Base-by-base conservation (phyloP, 2,113 vertebrate genomes). In the Sclerurus mexicanus region DNA sequence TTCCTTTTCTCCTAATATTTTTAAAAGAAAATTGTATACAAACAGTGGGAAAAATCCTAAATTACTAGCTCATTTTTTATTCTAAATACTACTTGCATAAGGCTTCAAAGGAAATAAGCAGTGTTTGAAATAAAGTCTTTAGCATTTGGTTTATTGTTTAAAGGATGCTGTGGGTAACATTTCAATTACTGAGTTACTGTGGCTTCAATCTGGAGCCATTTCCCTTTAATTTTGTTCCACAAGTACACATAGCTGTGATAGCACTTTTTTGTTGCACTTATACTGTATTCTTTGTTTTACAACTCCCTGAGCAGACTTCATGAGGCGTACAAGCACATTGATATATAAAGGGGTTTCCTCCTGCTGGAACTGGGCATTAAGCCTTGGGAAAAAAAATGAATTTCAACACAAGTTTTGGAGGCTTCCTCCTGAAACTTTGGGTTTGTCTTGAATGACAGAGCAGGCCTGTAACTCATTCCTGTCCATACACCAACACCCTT, bases 41-140 rank as follows among this genome's bases (percentile, higher is more conserved):
- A 89, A 62, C 35, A 68, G 76, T 84, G 15, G 14, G 60, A 35
- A 79, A 95, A 96, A 75, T 63, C 14, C 93, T 93, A 40, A 85
- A 80, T 85, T 90, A 39, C 90, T 53, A 78, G 33, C 52, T 90
- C 49, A 60, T 67, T 84, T 93, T 96, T 94, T 94, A 75, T 81
- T 78, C 52, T 72, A 86, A 94, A 75, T 40, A 50, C 60, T 71
- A 49, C 4, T 14, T 95, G 21, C 30, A 28, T 78, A 73, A 87
- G 20, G 22, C 68, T 94, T 85, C 77, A 91, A 93, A 95, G 40
- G 23, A 77, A 93, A 64, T 72, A 63, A 85, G 21, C 58, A 68
- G 56, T 47, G 49, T 77, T 96, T 88, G 77, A 87, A 56, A 83
- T 79, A 73, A 85, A 35, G 67, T 47, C 46, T 91, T 85, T 31